Evolutionary conservation across 2,888 invertebrate species (phyloP), one percentile per base, ranked within the genome.

Genomic region (Rhorus exstirpatorius): DNA sequence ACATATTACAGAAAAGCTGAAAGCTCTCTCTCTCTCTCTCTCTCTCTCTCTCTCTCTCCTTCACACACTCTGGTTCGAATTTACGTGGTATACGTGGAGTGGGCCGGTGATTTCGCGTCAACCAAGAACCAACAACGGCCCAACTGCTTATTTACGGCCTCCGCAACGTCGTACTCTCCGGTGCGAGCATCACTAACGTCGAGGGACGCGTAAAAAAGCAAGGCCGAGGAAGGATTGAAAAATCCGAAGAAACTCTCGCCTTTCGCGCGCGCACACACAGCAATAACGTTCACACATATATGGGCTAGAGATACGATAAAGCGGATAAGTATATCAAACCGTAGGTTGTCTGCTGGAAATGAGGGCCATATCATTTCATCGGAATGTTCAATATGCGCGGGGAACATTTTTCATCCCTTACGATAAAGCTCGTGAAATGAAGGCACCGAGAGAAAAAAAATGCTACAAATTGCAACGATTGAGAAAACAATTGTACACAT

Each of bases 181-280:
- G 67, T 55, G 72, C 55, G 71, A 81, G 76, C 75, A 77, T 79
- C 81, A 74, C 38, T 58, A 65, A 84, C 80, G 88, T 87, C 89
- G 81, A 81, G 89, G 90, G 89, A 89, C 85, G 84, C 86, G 86
- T 88, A 89, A 90, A 84, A 88, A 38, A 83, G 80, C 65, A 41
- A 87, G 84, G 76, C 70, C 68, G 74, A 49, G 84, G 82, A 84
- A 87, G 89, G 88, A 89, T 91, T 90, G 89, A 89, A 89, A 67
- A 90, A 88, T 85, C 87, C 76, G 85, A 85, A 86, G 84, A 84
- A 84, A 83, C 81, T 81, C 79, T 31, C 78, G 21, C 51, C 35
- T 41, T 10, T n/a, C n/a, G n/a, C 21, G 3, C 4, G 14, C 3
- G 12, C 4, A 31, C 21, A 10, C 17, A n/a, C n/a, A n/a, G n/a